Base-by-base conservation (phyloP, 1,140 invertebrate species). In the Lineus longissimus region DNA sequence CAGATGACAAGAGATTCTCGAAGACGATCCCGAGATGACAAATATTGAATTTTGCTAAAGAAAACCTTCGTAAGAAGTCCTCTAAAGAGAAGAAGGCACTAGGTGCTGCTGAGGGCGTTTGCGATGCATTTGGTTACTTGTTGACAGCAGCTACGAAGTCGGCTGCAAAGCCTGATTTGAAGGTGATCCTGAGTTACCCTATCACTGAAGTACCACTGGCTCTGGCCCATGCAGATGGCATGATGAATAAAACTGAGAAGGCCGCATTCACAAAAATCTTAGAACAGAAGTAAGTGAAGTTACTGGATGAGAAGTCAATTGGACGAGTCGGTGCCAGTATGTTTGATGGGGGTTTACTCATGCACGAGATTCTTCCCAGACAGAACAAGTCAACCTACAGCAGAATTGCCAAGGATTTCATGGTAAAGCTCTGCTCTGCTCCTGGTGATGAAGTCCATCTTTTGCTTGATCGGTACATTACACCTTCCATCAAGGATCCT, bases 331-430 rank as follows among this genome's bases (percentile, higher is more conserved):
- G 57, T 62, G 31, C 29, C 22, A 55, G 30, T 41, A 36, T 62
- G 54, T 57, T 6, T 19, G 61, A 62, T 62, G 61, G 61, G 57
- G 61, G 61, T 36, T 51, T 62, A 31, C 40, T 62, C 13, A 31
- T 62, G 15, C 47, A 62, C 54, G 54, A 45, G 11, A 31, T 62
- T 36, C 54, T 62, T 13, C 41, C 51, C 51, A 62, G 11, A 55
- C 41, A 45, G 2, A 57, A 57, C 15, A 62, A 36, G 30, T 27
- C 31, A 33, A 57, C 61, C 11, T 62, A 62, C 33, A 47, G 61
- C 11, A 13, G n/a, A 11, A 27, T 62, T 17, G 54, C 31, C 17
- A 4, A 25, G 19, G 23, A 17, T 19, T 30, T 27, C 19, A 17
- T 47, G 54, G 23, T 45, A 51, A 51, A 51, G 47, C 19, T 51